Percentiles rank a stretch among this genome's conserved stretches.
These are phyloP conservation scores for Xestia rhomboidea DNA, from an alignment of 2,888 invertebrate species.

Conservation along the genomic window DNA sequence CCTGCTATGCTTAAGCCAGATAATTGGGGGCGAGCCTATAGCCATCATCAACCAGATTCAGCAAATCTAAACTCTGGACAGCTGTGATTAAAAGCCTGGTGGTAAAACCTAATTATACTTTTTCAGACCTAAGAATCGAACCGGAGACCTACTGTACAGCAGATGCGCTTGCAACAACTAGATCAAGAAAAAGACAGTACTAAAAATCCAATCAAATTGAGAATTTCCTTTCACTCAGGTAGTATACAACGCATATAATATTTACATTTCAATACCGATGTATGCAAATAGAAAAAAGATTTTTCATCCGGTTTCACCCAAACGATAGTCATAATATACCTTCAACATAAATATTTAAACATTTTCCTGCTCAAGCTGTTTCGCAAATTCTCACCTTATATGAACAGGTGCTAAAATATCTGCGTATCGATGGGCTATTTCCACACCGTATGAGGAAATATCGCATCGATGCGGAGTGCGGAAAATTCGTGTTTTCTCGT, in stretches of 20 bases:
- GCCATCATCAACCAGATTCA: no score
- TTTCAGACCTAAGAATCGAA: no score
- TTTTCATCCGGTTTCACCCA: neutral
- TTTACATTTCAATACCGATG: neutral
- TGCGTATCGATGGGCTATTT: conserved; percentile 39
- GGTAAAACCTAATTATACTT: no score
- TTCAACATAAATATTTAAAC: conserved; percentile 43
- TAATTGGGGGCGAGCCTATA: no score
- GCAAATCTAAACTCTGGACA: no score
- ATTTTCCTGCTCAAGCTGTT: conserved; percentile 35
- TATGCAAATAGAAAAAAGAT: conserved; percentile 12
- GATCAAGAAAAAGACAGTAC: neutral
- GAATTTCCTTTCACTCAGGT: neutral
- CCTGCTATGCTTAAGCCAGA: no score
- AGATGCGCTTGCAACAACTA: neutral
- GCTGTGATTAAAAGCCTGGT: no score
- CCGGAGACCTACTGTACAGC: neutral
- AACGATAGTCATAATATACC: conserved; percentile 12
- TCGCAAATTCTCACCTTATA: conserved; percentile 39
- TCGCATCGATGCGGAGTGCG: neutral
- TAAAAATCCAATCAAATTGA: neutral
- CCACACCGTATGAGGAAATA: conserved; percentile 24
- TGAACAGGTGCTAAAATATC: conserved; percentile 40
- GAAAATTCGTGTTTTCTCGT: neutral
- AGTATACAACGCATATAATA: neutral